Evolutionary conservation across 2,888 invertebrate species (phyloP).

Genomic region (Drosophila paracracens): DNA sequence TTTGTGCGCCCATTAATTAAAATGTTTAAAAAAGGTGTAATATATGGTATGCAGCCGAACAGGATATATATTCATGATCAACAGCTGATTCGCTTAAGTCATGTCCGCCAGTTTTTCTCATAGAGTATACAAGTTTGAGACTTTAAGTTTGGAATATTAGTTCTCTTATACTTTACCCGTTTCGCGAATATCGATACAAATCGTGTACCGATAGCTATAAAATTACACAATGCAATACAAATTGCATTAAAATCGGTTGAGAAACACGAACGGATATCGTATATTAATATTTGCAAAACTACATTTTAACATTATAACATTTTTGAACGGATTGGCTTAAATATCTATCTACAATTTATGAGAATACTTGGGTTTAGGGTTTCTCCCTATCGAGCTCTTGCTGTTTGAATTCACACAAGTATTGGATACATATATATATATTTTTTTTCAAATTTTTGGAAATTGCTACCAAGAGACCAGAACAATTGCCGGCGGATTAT

Average conservation of each 20-base stretch:
- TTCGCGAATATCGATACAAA: neutral
- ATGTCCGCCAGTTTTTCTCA: neutral
- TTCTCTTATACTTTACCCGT: neutral
- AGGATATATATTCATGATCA: neutral
- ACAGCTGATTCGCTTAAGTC: neutral
- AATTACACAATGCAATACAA: neutral
- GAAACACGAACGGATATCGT: neutral
- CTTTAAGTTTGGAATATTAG: neutral
- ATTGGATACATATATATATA: neutral
- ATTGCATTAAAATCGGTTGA: neutral
- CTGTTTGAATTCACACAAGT: neutral
- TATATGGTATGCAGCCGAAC: neutral
- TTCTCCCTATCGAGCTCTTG: neutral
- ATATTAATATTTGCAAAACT: neutral
- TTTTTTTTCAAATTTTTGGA: too few relatives aligned
- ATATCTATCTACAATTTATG: neutral
- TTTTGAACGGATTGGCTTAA: neutral
- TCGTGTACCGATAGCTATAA: neutral
- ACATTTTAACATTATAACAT: neutral
- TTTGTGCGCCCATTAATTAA: neutral
- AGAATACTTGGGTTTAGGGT: neutral
- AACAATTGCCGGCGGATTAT: neutral
- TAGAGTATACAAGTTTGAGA: neutral
- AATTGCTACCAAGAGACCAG: neutral
- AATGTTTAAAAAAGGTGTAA: neutral